Conservation (phyloP, 2,888 invertebrate species). For the Yponomeuta evonymella region DNA sequence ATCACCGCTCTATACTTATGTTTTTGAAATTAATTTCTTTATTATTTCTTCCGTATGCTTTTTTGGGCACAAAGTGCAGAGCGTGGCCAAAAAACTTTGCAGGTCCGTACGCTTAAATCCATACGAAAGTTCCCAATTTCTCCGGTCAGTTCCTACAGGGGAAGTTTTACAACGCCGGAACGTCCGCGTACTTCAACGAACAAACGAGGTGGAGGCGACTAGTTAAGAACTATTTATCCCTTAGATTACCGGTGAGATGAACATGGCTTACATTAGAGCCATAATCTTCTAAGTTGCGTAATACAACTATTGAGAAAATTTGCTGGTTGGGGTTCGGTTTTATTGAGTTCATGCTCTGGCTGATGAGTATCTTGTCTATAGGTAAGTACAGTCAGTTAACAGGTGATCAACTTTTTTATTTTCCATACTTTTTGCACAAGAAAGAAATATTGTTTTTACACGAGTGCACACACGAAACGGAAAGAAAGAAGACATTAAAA, state of each 20-base stretch:
- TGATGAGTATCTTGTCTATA: not conserved
- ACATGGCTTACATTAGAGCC: not conserved
- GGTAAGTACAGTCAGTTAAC: too few species aligned
- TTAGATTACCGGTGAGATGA: conserved; percentile 50
- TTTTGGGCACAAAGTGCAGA: not conserved
- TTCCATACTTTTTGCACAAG: too few species aligned
- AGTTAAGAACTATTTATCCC: conserved; percentile 62
- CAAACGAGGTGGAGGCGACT: conserved; percentile 53
- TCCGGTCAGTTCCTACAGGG: not conserved
- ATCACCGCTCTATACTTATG: too few species aligned
- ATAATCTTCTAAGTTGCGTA: not conserved
- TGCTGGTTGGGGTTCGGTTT: not conserved
- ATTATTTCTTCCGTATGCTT: too few species aligned
- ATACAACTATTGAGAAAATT: not conserved
- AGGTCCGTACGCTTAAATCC: not conserved
- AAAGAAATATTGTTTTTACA: too few species aligned
- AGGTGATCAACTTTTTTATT: too few species aligned
- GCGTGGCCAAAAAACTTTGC: not conserved
- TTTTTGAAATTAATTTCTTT: too few species aligned
- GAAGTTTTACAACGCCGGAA: conserved; percentile 51
- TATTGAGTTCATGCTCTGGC: not conserved
- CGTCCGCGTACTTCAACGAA: conserved; percentile 52
- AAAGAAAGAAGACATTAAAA: too few species aligned
- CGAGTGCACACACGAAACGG: too few species aligned
- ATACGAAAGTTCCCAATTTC: conserved; percentile 6